A percentile compares a stretch with the other conserved stretches of the same genome.
These are phyloP conservation scores for Heterocephalus glaber DNA, from an alignment of 2,113 vertebrate genomes.

Conservation along the genomic window DNA sequence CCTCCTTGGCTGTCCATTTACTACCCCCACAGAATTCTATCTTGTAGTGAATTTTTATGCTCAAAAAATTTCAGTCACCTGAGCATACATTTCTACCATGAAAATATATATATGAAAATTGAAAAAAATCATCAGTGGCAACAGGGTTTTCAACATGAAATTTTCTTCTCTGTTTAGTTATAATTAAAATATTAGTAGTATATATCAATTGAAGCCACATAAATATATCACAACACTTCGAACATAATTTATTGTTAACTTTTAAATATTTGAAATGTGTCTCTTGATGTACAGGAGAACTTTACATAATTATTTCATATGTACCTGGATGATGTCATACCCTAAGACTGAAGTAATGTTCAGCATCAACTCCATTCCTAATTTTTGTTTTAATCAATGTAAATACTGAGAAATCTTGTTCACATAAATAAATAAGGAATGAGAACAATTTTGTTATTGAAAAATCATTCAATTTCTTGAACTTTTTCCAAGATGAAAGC, in stretches of 20 bases:
- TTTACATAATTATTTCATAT: neutral
- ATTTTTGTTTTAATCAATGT: neutral
- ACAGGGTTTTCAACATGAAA: neutral
- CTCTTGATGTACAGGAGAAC: neutral
- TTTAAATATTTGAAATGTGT: neutral
- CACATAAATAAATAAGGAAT: constrained; percentile 37
- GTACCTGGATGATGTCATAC: neutral
- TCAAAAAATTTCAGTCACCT: neutral
- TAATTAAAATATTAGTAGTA: neutral
- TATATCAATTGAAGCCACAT: neutral
- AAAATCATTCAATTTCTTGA: neutral
- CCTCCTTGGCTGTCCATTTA: neutral
- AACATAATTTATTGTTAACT: neutral
- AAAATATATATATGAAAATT: neutral
- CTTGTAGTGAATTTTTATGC: neutral
- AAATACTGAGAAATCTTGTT: neutral
- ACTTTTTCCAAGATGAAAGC: neutral
- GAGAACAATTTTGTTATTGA: neutral
- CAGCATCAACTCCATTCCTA: neutral
- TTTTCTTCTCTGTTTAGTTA: neutral
- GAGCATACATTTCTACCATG: neutral
- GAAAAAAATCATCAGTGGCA: neutral
- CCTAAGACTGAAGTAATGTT: neutral
- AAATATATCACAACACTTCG: neutral
- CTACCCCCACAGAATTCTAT: neutral